Evolutionary conservation across 92 coral and sea anemone species (phyloP).

Genomic region (Epizoanthus stellaris): DNA sequence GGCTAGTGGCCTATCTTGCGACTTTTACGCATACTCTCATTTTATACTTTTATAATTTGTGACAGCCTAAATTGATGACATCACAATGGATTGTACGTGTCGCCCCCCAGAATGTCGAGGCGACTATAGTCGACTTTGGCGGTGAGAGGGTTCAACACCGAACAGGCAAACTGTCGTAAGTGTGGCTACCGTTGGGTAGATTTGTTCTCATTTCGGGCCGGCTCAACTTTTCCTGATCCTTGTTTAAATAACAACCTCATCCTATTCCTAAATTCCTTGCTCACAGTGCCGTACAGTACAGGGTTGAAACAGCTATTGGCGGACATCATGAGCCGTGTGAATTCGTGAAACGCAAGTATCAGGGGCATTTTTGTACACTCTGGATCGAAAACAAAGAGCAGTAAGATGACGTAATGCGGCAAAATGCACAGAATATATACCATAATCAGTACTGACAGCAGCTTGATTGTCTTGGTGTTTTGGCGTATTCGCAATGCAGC

Average conservation of each 20-base stretch:
- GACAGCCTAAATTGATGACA: too few relatives aligned
- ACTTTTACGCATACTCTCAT: too few relatives aligned
- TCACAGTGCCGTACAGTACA: conserved; percentile 55
- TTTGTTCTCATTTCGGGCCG: neutral
- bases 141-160: too few relatives aligned
- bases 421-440: conserved; percentile 47
- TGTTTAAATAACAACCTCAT: neutral
- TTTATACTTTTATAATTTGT: too few relatives aligned
- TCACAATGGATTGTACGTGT: too few relatives aligned
- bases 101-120: too few relatives aligned
- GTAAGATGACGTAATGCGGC: conserved; percentile 44
- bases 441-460: conserved; percentile 31
- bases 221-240: neutral
- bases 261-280: conserved; percentile 56
- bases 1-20: too few relatives aligned
- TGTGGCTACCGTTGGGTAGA: neutral
- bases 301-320: conserved; percentile 66
- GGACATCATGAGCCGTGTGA: conserved; percentile 56
- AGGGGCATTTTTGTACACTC: conserved; percentile 35
- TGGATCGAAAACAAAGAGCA: conserved; percentile 39
- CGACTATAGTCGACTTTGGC: too few relatives aligned
- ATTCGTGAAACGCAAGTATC: conserved; percentile 47
- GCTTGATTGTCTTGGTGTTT: conserved; percentile 57
- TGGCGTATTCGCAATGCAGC: conserved; percentile 49
- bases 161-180: too few relatives aligned